Percentiles rank a stretch among this genome's conserved stretches.
These are phyloP conservation scores for Adineta ricciae DNA, from an alignment of 2,888 invertebrate species.

Conservation along the genomic window DNA sequence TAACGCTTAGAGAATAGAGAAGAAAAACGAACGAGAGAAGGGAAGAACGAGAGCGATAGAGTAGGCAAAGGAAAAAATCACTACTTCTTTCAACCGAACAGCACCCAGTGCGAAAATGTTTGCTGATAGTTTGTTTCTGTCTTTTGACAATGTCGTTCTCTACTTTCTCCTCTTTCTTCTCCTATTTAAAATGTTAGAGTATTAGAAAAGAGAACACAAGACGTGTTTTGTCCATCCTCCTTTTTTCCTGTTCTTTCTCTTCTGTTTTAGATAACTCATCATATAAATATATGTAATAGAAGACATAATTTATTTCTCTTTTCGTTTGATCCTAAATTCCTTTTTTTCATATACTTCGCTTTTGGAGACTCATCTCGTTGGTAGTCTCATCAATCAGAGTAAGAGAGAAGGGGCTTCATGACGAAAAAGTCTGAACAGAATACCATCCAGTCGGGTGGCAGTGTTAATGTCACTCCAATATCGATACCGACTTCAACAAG, in stretches of 20 bases:
- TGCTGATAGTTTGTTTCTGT: slow-evolving; percentile 15
- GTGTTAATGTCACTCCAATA: not conserved
- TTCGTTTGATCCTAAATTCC: not conserved
- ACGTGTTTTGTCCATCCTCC: not conserved
- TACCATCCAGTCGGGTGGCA: not conserved
- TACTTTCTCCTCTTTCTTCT: not conserved
- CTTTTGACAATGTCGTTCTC: not conserved
- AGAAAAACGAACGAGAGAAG: not conserved
- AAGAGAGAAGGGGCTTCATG: not conserved
- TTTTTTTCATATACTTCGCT: not conserved
- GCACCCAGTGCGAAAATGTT: not conserved
- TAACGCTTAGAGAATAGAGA: not conserved
- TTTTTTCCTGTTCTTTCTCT: not conserved
- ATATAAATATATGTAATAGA: not conserved
- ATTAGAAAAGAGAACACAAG: slow-evolving; percentile 4
- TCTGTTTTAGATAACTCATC: slow-evolving; percentile 13
- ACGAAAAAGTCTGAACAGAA: slow-evolving; percentile 3
- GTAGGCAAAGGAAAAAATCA: not conserved
- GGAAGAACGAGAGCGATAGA: not conserved
- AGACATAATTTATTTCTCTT: not conserved
- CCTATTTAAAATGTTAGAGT: not conserved
- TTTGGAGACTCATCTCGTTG: not conserved
- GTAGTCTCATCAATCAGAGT: not conserved
- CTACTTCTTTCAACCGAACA: not conserved
- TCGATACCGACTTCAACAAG: not conserved